Evolutionary conservation across 2,888 invertebrate genomes (phyloP).

Genomic region (Copidosoma aretas): DNA sequence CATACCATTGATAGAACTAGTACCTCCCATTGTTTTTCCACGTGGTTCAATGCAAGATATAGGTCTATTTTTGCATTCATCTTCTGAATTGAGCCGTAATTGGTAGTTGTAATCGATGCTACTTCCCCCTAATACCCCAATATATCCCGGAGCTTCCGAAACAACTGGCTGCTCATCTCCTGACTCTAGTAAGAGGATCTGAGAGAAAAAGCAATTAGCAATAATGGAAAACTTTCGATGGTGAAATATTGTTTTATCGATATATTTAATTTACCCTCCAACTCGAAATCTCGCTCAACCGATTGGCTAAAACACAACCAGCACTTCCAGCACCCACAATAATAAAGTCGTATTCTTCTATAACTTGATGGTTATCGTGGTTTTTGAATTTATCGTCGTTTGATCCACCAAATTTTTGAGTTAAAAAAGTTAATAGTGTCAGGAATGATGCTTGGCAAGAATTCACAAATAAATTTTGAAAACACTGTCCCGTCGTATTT

Average conservation of each 20-base stretch:
- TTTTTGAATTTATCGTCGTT: slow-evolving; percentile 9
- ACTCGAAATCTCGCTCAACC: slow-evolving; percentile 15
- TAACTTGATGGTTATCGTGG: not conserved
- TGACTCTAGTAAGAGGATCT: slow-evolving; percentile 28
- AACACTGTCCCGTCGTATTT: slow-evolving; percentile 11
- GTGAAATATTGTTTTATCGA: not conserved
- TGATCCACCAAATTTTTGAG: slow-evolving; percentile 10
- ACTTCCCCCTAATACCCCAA: slow-evolving; percentile 6
- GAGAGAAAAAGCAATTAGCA: not conserved
- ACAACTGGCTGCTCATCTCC: slow-evolving; percentile 23
- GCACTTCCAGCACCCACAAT: slow-evolving; percentile 25
- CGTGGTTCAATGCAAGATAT: slow-evolving; percentile 13
- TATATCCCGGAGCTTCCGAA: slow-evolving; percentile 12
- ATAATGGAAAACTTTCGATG: not conserved
- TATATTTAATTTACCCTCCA: slow-evolving; percentile 17
- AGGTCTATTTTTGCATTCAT: slow-evolving; percentile 8
- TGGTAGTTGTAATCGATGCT: slow-evolving; percentile 26
- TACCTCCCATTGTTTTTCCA: slow-evolving; percentile 27
- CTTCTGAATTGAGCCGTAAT: not conserved
- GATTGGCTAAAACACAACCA: slow-evolving; percentile 21
- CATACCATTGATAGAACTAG: slow-evolving; percentile 21
- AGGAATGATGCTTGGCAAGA: slow-evolving; percentile 24
- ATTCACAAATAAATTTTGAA: slow-evolving; percentile 4
- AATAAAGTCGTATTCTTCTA: slow-evolving; percentile 19
- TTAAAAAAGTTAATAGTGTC: slow-evolving; percentile 19